phyloP scores from a whole-genome alignment of 2,888 invertebrate species.

The Emmelina monodactyla region DNA sequence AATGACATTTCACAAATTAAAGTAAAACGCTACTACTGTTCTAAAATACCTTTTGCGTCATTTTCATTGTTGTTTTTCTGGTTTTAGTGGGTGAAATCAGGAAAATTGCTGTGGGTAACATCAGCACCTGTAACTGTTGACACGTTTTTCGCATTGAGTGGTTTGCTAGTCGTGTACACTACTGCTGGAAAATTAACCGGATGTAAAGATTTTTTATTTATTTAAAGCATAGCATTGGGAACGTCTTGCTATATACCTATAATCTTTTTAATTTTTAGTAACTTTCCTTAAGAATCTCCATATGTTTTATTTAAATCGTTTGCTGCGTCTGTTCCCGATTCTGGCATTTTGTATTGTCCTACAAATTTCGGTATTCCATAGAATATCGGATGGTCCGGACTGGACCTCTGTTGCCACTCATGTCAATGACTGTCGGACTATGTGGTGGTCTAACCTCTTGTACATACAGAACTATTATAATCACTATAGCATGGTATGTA shows the following conservation, averaged over 20 bases:
- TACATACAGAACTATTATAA: conserved; percentile 58
- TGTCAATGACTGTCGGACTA: conserved; percentile 20
- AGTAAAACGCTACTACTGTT: too few species aligned
- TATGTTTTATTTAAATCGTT: conserved; percentile 34
- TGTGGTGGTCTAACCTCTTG: conserved; percentile 58
- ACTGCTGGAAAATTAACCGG: conserved; percentile 29
- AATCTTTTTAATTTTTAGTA: conserved; percentile 19
- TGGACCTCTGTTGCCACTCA: conserved; percentile 36
- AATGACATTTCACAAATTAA: too few species aligned
- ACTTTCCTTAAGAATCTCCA: conserved; percentile 30
- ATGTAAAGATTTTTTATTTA: conserved; percentile 31
- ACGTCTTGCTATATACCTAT: background rate
- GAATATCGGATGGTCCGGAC: conserved; percentile 30
- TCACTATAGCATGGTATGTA: conserved; percentile 22
- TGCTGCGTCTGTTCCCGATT: conserved; percentile 34
- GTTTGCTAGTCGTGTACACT: conserved; percentile 37
- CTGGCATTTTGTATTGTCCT: conserved; percentile 30
- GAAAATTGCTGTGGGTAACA: conserved; percentile 33
- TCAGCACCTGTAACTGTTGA: conserved; percentile 63
- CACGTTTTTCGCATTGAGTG: conserved; percentile 62
- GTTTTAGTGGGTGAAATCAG: conserved; percentile 26
- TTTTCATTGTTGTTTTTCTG: too few species aligned
- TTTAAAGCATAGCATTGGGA: too few species aligned
- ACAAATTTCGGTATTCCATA: conserved; percentile 32
- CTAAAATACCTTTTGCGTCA: too few species aligned